Evolutionary conservation across 2,888 invertebrate species (phyloP), one percentile per base, ranked within the genome.

Genomic region (Andrena fulva): DNA sequence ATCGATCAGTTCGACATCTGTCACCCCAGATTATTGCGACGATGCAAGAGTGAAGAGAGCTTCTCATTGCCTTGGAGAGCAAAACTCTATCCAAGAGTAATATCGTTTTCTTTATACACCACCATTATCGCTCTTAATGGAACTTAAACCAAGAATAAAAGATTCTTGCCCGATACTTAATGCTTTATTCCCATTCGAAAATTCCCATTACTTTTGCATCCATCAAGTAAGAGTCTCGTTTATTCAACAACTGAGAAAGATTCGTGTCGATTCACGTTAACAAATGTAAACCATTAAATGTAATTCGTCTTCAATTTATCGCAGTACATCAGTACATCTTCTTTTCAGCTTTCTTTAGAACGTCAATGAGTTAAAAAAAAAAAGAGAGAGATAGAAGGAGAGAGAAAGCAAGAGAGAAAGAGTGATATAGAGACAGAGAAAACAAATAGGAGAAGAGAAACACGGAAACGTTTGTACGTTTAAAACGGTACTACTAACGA

Each of bases 401-500:
- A 42, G 35, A 42, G 2, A 42, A 8, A 29, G 29, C 2, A 4
- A 29, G 29, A 29, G 0, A 35, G 42, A 35, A 0, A 42, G 42
- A 42, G 2, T 2, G 29, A 29, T 0, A 31, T 24, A 16, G 33
- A 29, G n/a, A 68, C 24, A 20, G 20, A 42, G 10, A 64, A 42
- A 67, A 48, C 12, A 24, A 8, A 66, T 33, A 35, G 27, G 31
- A 31, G 29, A 29, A 48, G 50, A 52, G 56, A 50, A 69, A 76
- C 72, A 62, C 42, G 73, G 62, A 54, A 71, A 64, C 31, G 54
- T 76, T 67, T 50, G 60, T 62, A 75, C 33, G 54, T 62, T 70
- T 31, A 42, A 78, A 69, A 67, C 67, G 68, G 67, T 74, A 85
- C 82, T 77, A 66, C 80, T 69, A 83, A 80, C 79, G 85, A 88